A percentile compares a stretch with the other conserved stretches of the same genome.
phyloP scores from a whole-genome alignment of 2,113 vertebrate species.

The Oreocharis arfaki region DNA sequence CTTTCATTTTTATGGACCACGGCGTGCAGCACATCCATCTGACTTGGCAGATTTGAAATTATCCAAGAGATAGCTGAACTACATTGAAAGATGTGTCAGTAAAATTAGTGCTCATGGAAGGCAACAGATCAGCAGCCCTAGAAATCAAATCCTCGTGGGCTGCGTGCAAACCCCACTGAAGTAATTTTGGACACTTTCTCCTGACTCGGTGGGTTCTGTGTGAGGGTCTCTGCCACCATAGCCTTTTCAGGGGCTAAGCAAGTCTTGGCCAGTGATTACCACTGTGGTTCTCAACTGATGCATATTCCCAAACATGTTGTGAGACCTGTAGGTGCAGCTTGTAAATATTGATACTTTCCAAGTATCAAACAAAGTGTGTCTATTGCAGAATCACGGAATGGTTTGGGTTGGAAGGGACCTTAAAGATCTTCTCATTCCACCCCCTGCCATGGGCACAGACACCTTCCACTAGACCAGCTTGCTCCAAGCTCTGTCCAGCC shows the following conservation, averaged over 20 bases:
- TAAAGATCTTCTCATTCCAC: background rate
- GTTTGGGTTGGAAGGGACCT: background rate
- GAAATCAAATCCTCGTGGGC: background rate
- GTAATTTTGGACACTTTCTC: background rate
- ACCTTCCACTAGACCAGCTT: background rate
- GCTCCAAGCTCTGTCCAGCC: rapidly evolving
- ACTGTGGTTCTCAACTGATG: background rate
- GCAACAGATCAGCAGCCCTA: background rate
- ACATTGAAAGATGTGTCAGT: background rate
- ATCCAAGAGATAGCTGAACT: background rate
- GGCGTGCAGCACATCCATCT: background rate
- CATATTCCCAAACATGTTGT: background rate
- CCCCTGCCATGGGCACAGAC: background rate
- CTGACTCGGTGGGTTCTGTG: background rate
- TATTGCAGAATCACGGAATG: background rate
- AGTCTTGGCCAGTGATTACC: background rate
- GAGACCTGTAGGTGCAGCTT: background rate
- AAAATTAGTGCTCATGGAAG: constrained; percentile 1
- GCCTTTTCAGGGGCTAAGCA: background rate
- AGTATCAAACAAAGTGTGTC: background rate
- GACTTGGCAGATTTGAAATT: constrained; percentile 41
- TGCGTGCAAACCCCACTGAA: background rate
- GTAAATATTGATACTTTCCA: background rate
- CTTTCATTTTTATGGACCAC: constrained; percentile 47
- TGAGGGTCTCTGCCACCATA: rapidly evolving